Percentiles rank a stretch among this genome's conserved stretches.
Conservation (phyloP, 2,113 vertebrate species). For the Nothoprocta pentlandii region DNA sequence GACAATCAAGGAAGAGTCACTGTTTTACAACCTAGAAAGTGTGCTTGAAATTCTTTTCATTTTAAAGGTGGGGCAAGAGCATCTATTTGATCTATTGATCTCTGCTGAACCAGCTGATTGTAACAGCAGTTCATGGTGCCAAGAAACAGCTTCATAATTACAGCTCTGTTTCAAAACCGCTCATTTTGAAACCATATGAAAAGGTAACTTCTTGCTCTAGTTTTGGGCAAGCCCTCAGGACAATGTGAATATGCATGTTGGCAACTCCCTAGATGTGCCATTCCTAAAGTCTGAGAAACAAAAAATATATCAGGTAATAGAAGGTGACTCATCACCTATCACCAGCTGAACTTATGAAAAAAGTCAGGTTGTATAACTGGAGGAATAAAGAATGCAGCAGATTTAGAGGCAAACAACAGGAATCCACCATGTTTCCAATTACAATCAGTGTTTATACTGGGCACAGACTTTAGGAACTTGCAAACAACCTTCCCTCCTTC, state of each 20-base stretch:
- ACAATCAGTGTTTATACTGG: accelerated
- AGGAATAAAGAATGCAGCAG: not conserved
- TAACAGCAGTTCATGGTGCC: not conserved
- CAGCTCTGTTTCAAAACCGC: not conserved
- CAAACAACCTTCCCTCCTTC: not conserved
- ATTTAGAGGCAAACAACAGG: not conserved
- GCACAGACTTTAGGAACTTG: not conserved
- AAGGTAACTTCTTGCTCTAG: not conserved
- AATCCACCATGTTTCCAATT: not conserved
- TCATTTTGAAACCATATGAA: not conserved
- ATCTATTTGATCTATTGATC: not conserved
- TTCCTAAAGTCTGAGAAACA: not conserved
- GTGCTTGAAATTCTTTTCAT: not conserved
- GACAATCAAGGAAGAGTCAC: not conserved
- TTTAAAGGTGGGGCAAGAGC: not conserved
- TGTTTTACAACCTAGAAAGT: not conserved
- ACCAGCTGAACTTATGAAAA: conserved; percentile 7
- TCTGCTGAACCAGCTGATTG: not conserved
- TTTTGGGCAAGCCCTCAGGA: not conserved
- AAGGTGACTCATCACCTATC: conserved; percentile 18
- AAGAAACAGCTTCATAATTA: not conserved
- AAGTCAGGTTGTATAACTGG: not conserved
- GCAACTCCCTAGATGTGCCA: accelerated
- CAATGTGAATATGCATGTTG: accelerated
- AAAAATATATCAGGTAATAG: not conserved